phyloP scores from a whole-genome alignment of 1,140 invertebrate genomes.

The Stratiolaelaps scimitus region DNA sequence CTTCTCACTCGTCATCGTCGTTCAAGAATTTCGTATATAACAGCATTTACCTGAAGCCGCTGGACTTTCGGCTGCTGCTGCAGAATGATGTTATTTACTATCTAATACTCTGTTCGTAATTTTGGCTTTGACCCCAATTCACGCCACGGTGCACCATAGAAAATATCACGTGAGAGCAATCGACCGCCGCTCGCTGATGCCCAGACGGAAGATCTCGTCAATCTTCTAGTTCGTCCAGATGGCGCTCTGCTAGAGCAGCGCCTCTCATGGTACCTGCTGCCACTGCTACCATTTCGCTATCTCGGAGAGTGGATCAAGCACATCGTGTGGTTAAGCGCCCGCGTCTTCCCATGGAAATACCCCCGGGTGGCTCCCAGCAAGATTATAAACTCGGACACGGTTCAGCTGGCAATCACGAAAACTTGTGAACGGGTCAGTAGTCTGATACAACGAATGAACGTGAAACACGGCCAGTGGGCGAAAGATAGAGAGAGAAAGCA shows the following conservation, averaged over 20 bases:
- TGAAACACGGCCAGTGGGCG: too few relatives aligned
- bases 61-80: too few relatives aligned
- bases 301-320: conserved; percentile 4
- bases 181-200: too few relatives aligned
- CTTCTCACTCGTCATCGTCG: too few relatives aligned
- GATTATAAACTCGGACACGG: background rate
- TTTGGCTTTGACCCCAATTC: too few relatives aligned
- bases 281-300: background rate
- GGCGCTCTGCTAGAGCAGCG: background rate
- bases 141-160: too few relatives aligned
- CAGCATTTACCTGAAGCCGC: too few relatives aligned
- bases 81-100: too few relatives aligned
- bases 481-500: too few relatives aligned
- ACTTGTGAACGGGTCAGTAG: background rate
- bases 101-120: too few relatives aligned
- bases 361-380: background rate
- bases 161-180: too few relatives aligned
- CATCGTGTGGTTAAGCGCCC: background rate
- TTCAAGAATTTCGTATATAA: too few relatives aligned
- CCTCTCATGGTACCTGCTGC: background rate
- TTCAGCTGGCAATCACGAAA: background rate
- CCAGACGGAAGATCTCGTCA: conserved; percentile 3
- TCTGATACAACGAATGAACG: background rate
- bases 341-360: conserved; percentile 1
- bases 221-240: background rate